Evolutionary conservation across 2,113 vertebrate genomes (phyloP).

Genomic region (Alligator mississippiensis): DNA sequence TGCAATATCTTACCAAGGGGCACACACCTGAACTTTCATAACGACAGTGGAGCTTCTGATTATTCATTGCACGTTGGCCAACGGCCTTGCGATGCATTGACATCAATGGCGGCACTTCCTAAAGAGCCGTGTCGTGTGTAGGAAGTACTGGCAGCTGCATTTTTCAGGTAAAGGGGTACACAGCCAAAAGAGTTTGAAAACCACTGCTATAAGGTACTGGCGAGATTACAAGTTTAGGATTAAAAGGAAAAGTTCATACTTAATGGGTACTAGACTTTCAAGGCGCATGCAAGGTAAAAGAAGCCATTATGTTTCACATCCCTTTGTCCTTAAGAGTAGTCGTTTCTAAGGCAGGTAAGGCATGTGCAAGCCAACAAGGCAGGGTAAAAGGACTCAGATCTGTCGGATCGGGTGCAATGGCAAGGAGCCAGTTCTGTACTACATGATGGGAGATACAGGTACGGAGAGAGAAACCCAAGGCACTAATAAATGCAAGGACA

Average conservation of each 20-base stretch:
- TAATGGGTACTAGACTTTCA: too few relatives aligned
- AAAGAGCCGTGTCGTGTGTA: too few relatives aligned
- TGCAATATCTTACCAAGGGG: too few relatives aligned
- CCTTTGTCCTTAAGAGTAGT: not conserved
- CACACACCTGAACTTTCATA: too few relatives aligned
- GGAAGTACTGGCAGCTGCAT: too few relatives aligned
- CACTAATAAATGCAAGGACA: not conserved
- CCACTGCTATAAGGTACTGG: not conserved
- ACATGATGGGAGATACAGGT: not conserved
- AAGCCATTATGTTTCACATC: too few relatives aligned
- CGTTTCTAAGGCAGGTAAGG: not conserved
- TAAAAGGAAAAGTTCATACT: not conserved
- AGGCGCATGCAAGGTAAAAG: too few relatives aligned
- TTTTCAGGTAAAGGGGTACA: not conserved
- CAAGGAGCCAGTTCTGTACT: not conserved
- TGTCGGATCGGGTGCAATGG: not conserved
- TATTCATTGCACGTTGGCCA: too few relatives aligned
- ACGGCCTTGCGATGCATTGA: too few relatives aligned
- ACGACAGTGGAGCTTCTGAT: too few relatives aligned
- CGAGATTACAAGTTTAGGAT: not conserved
- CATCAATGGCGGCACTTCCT: too few relatives aligned
- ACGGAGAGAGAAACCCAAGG: not conserved
- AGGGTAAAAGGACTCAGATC: not conserved
- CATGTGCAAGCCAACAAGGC: not conserved
- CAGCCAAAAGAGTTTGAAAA: not conserved